Evolutionary conservation across 2,888 invertebrate genomes (phyloP).

Genomic region (Amiota minor): DNA sequence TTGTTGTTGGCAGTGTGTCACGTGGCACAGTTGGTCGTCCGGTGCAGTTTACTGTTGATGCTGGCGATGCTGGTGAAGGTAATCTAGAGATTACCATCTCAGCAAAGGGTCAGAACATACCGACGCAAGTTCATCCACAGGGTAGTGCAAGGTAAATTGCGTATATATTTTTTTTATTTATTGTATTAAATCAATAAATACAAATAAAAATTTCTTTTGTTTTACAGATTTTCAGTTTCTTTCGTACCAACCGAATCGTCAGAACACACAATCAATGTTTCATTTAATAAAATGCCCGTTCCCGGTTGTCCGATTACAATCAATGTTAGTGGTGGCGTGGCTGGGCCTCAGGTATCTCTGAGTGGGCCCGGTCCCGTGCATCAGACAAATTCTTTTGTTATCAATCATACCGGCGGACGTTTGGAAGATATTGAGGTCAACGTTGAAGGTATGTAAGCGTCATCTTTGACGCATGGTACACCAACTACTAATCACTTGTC

Average conservation of each 20-base stretch:
- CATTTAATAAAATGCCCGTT: slow-evolving; percentile 93
- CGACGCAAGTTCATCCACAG: slow-evolving; percentile 95
- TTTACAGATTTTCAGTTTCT: slow-evolving; percentile 89
- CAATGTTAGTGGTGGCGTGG: slow-evolving; percentile 79
- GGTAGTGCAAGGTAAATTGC: slow-evolving; percentile 78
- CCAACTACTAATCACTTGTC: slow-evolving; percentile 37
- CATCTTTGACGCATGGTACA: slow-evolving; percentile 16
- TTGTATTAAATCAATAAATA: not conserved
- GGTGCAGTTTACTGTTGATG: slow-evolving; percentile 96
- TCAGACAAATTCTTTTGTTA: slow-evolving; percentile 80
- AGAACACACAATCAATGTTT: slow-evolving; percentile 96
- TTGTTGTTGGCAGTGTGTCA: slow-evolving; percentile 85
- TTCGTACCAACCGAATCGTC: slow-evolving; percentile 96
- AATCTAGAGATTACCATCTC: slow-evolving; percentile 97
- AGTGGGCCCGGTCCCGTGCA: slow-evolving; percentile 83
- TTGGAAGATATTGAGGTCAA: slow-evolving; percentile 96
- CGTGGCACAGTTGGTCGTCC: slow-evolving; percentile 90
- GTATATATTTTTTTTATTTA: not conserved
- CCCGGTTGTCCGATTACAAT: slow-evolving; percentile 94
- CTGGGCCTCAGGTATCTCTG: slow-evolving; percentile 81
- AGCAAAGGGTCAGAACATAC: slow-evolving; percentile 92
- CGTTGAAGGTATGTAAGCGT: slow-evolving; percentile 86
- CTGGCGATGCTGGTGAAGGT: slow-evolving; percentile 96
- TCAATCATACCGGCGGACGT: slow-evolving; percentile 89
- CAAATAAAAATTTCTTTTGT: not conserved